Base-by-base conservation (phyloP, 2,113 vertebrate species). In the Heterotilapia buettikoferi region DNA sequence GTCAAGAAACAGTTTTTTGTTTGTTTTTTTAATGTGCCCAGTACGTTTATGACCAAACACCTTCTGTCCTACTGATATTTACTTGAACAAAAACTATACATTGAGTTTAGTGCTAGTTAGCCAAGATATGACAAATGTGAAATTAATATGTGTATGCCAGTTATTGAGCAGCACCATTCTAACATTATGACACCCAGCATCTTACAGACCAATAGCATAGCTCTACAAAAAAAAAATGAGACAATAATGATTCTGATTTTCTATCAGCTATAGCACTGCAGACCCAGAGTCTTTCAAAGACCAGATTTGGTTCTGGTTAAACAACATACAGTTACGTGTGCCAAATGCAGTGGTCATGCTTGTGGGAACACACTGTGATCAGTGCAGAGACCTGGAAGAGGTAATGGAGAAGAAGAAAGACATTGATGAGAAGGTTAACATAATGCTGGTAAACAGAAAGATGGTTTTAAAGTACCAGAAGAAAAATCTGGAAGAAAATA, bases 291-390 rank as follows among this genome's bases (percentile, higher is more conserved):
- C 79, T 16, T 85, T 89, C 66, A 89, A 82, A 78, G 45, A 85
- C 54, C 79, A 89, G 6, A 79, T 89, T 53, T 82, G 83, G 79
- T 89, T 89, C 79, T 89, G 87, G 83, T 78, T 89, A 33, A 89
- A 89, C 87, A 89, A 89, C 87, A 85, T 89, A 43, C 87, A 89
- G 78, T 5, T 89, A 47, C 87, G 87, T 33, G 87, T 85, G 66
- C 87, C 87, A 19, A 68, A 89, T 38, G 80, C 83, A 7, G 63
- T 85, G 79, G 83, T 89, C 21, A n/a, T 89, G 45, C 66, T 89
- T 54, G 87, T 89, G 43, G 87, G 87, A 76, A 89, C 87, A 63
- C 87, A 89, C 79, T 85, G 87, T 2, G 87, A 89, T 56, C 83
- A 89, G 79, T 85, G 87, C 63, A 43, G 24, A 82, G 87, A 85